These are phyloP conservation scores for Dicranocentrus wangi DNA, from an alignment of 2,888 invertebrate genomes.

Conservation along the genomic window DNA sequence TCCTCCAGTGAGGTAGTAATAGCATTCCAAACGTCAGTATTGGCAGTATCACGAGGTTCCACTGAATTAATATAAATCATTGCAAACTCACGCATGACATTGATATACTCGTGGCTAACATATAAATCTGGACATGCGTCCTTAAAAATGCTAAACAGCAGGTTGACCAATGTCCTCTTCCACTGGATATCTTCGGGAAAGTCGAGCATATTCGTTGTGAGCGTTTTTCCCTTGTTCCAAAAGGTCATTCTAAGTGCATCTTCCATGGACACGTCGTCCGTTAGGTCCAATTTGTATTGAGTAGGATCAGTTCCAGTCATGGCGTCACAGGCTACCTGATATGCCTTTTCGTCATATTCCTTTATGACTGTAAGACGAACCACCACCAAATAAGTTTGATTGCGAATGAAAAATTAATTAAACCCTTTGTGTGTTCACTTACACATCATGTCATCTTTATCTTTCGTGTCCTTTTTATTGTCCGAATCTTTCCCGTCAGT, in stretches of 20 bases:
- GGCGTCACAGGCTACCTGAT: constrained; percentile 26
- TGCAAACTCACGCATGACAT: constrained; percentile 38
- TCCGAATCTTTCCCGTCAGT: no score
- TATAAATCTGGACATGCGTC: constrained; percentile 9
- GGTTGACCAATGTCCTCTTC: constrained; percentile 25
- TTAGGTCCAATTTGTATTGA: constrained; percentile 14
- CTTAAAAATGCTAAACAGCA: background rate
- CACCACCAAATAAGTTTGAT: background rate
- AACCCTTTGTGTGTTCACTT: background rate
- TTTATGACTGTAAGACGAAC: constrained; percentile 19
- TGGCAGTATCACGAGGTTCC: constrained; percentile 12
- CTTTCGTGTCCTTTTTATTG: no score
- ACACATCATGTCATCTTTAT: background rate
- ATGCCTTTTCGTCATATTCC: constrained; percentile 26
- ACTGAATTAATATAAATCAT: constrained; percentile 46
- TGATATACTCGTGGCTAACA: constrained; percentile 25
- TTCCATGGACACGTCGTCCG: background rate
- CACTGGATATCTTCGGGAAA: constrained; percentile 29
- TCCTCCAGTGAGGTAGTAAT: background rate
- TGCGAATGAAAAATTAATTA: background rate
- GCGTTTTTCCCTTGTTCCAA: constrained; percentile 24
- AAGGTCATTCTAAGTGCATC: constrained; percentile 35
- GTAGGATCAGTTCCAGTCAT: constrained; percentile 15
- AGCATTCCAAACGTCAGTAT: constrained; percentile 14
- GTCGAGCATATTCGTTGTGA: background rate